Conservation (phyloP, 2,888 invertebrate genomes). For the Lycia hirtaria region DNA sequence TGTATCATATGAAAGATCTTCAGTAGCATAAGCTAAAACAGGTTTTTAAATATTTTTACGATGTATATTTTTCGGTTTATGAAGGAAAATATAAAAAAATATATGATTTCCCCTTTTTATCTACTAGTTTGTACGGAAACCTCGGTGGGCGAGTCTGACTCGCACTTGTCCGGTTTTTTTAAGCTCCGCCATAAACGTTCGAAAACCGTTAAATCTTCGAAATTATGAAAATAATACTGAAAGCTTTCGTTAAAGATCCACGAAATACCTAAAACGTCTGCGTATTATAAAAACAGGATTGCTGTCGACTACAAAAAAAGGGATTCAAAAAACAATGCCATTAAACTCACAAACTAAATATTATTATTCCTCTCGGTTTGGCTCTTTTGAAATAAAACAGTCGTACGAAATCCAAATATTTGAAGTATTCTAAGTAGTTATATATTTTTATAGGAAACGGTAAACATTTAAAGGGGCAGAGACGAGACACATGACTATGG, state of each 20-base stretch:
- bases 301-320: slow-evolving; percentile 55
- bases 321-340: slow-evolving; percentile 49
- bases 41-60: too few species aligned
- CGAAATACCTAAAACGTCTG: neutral
- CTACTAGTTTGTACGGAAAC: too few species aligned
- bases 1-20: too few species aligned
- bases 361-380: slow-evolving; percentile 52
- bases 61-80: too few species aligned
- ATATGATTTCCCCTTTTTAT: too few species aligned
- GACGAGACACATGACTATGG: neutral
- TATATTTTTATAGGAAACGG: slow-evolving; percentile 37
- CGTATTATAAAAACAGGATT: slow-evolving; percentile 61
- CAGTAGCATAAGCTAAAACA: too few species aligned
- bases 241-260: too few species aligned
- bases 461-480: slow-evolving; percentile 29
- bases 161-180: too few species aligned
- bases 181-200: too few species aligned
- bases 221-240: neutral
- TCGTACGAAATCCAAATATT: slow-evolving; percentile 41
- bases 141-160: too few species aligned
- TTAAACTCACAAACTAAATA: slow-evolving; percentile 56
- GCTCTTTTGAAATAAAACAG: slow-evolving; percentile 49
- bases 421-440: slow-evolving; percentile 31
- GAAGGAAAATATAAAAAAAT: too few species aligned
- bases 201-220: too few species aligned